Evolutionary conservation across 2,113 vertebrate species (phyloP), one percentile per base, ranked within the genome.

Genomic region (Lasiurus borealis): DNA sequence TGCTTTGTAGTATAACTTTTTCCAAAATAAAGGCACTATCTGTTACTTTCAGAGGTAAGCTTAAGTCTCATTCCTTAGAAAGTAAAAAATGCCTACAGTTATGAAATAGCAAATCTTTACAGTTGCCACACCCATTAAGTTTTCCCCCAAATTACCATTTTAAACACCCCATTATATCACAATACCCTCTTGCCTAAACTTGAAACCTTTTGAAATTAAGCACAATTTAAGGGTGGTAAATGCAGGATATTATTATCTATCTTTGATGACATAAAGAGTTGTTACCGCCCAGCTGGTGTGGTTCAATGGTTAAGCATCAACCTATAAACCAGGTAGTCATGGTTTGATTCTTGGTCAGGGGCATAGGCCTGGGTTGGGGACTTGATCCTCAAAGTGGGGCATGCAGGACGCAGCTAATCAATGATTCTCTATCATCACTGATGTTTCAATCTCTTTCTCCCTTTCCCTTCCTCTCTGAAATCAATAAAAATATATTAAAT

Each of bases 121-220:
- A 90, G 34, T 48, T 31, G 12, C 44, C 89, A 96, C 1, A 52
- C 2, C 6, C 16, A 75, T 81, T 62, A 59, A 50, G 12, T 50
- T 80, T 91, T 59, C 29, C 6, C 14, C 5, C 36, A 59, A 93
- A 77, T 1, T 72, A 23, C 59, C 2, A 18, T 76, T 75, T 89
- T 82, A 19, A 90, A 48, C 8, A 68, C 3, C 27, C 12, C 50
- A 50, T 64, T 48, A 83, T 3, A 54, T n/a, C 12, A 76, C 6
- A 85, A 27, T 12, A 66, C 34, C 2, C 34, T 15, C 15, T 64
- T 95, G 48, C 13, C 23, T 73, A 8, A 96, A 90, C 29, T 78
- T 95, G 59, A 95, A 80, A 66, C 5, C 11, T 86, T 68, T n/a
- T 88, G 23, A 19, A 91, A 50, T 82, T 31, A 88, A 84, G 34